These are phyloP conservation scores for Tiliacea citrago DNA, from an alignment of 2,888 invertebrate species.

Conservation along the genomic window DNA sequence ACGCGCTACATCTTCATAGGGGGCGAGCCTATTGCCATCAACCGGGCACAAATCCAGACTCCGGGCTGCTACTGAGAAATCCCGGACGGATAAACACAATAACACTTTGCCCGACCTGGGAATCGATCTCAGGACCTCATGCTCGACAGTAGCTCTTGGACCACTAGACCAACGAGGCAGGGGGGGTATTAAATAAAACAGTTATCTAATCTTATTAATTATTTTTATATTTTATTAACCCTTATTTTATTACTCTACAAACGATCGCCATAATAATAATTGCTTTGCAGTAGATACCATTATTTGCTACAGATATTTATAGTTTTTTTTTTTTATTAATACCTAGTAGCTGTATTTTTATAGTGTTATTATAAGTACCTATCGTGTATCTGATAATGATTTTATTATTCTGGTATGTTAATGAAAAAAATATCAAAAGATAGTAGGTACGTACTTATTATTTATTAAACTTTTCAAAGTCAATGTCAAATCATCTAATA, in stretches of 20 bases:
- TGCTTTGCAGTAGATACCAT: constrained; percentile 10
- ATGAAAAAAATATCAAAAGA: not conserved
- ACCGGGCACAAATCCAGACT: too few species aligned
- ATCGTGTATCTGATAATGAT: constrained; percentile 4
- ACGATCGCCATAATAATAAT: constrained; percentile 15
- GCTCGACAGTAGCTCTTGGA: too few species aligned
- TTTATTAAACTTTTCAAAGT: not conserved
- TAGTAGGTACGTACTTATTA: not conserved
- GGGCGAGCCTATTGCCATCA: too few species aligned
- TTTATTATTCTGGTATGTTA: constrained; percentile 1
- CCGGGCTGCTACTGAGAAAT: too few species aligned
- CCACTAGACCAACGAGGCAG: too few species aligned
- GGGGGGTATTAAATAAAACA: not conserved
- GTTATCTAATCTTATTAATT: constrained; percentile 12
- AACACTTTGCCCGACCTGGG: too few species aligned
- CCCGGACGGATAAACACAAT: too few species aligned
- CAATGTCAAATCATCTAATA: too few species aligned
- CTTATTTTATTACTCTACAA: constrained; percentile 28
- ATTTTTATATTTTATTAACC: constrained; percentile 30
- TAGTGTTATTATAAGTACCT: not conserved
- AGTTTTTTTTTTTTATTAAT: constrained; percentile 8
- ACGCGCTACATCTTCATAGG: too few species aligned
- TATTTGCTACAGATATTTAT: constrained; percentile 18
- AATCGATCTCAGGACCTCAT: too few species aligned
- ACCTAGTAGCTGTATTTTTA: not conserved